Conservation (phyloP, 2,888 invertebrate species). For the Agriotes lineatus region DNA sequence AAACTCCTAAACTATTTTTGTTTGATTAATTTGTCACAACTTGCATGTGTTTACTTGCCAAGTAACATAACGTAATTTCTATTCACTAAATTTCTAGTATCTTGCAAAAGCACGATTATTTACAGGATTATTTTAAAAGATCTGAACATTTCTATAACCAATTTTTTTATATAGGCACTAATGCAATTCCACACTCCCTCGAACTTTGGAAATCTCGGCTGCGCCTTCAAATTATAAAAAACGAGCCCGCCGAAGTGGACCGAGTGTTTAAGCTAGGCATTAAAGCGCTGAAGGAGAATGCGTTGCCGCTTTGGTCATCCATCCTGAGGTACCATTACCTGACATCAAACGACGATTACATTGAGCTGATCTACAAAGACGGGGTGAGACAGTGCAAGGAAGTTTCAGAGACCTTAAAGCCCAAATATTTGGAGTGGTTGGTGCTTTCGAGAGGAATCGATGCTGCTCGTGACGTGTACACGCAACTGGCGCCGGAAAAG, state of each 20-base stretch:
- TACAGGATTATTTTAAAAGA: too few relatives aligned
- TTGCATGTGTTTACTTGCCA: too few relatives aligned
- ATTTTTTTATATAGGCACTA: conserved; percentile 66
- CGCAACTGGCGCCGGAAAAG: conserved; percentile 65
- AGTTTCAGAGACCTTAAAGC: conserved; percentile 70
- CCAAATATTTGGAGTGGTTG: conserved; percentile 73
- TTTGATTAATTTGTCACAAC: too few relatives aligned
- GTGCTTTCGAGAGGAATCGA: conserved; percentile 65
- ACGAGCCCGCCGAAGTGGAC: conserved; percentile 61
- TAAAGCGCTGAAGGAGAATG: conserved; percentile 60
- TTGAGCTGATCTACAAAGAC: conserved; percentile 64
- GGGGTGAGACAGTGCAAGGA: conserved; percentile 68
- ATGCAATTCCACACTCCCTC: conserved; percentile 64
- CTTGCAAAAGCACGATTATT: too few relatives aligned
- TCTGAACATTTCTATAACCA: too few relatives aligned
- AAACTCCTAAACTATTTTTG: too few relatives aligned
- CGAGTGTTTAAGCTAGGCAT: conserved; percentile 59
- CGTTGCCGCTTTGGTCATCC: conserved; percentile 67
- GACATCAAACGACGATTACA: conserved; percentile 60
- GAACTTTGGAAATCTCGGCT: conserved; percentile 70
- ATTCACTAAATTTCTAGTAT: too few relatives aligned
- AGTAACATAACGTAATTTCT: too few relatives aligned
- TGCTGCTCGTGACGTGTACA: conserved; percentile 74
- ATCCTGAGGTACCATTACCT: conserved; percentile 60
- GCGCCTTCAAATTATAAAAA: conserved; percentile 65